phyloP scores from a whole-genome alignment of 92 coral and sea anemone genomes.

The Isaurus tuberculatus region DNA sequence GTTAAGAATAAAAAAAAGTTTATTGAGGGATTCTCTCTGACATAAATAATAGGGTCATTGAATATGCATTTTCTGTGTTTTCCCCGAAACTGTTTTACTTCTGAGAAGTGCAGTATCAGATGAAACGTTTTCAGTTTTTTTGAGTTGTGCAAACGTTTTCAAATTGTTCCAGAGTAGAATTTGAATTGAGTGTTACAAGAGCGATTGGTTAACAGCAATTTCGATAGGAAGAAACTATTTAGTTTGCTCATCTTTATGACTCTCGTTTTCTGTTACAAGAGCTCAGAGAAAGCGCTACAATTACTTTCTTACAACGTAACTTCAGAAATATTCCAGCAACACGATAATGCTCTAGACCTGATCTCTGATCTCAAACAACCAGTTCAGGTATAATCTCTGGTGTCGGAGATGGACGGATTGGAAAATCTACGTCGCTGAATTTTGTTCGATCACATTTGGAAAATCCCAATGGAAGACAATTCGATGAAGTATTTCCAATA shows the following conservation, averaged over 20 bases:
- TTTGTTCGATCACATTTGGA: conserved; percentile 36
- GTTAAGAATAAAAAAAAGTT: no score
- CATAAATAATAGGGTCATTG: no score
- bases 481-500: conserved; percentile 1
- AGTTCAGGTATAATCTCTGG: conserved; percentile 48
- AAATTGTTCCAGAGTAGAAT: no score
- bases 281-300: conserved; percentile 29
- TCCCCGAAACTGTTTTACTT: no score
- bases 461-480: background rate
- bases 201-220: background rate
- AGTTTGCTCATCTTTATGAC: background rate
- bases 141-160: no score
- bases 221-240: background rate
- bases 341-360: background rate
- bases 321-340: conserved; percentile 27
- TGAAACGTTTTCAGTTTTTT: no score
- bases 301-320: conserved; percentile 36
- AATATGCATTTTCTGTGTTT: no score
- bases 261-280: background rate
- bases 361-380: conserved; percentile 19
- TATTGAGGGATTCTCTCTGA: no score
- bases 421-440: conserved; percentile 78
- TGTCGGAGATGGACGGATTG: conserved; percentile 78
- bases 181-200: no score
- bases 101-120: no score